Evolutionary conservation across 2,113 vertebrate species (phyloP), one percentile per base, ranked within the genome.

Genomic region (Apus apus): DNA sequence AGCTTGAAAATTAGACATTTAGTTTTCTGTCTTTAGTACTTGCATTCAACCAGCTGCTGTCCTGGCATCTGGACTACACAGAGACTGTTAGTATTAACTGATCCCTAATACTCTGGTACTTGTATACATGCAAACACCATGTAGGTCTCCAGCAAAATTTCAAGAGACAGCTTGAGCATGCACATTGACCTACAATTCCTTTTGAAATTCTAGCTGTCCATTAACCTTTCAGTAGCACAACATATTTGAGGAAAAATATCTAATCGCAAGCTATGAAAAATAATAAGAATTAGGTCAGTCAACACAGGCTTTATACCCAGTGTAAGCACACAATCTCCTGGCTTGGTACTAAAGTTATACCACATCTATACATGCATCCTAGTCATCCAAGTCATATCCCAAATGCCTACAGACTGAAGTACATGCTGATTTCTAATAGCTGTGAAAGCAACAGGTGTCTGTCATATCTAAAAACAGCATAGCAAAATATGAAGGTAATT

Each of bases 401-500:
- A 80, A 90, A 82, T 5, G 0, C 25, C 12, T n/a, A 22, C 32
- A 68, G 54, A 60, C 48, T 40, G 1, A 85, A 46, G 19, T 5
- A 9, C 6, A 62, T 9, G 16, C 36, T 40, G 5, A 30, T 67
- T 43, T 65, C 32, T 19, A 40, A 38, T 2, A 74, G 21, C 46
- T n/a, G 13, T 54, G 38, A 66, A 68, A 77, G 26, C 34, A 79
- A 58, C 13, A 43, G 17, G 56, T 13, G 5, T 6, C 71, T 36
- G 22, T 36, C 25, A 36, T 11, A 26, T 26, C 3, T 20, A 73
- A 32, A 32, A 71, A 48, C 23, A 14, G 1, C 0, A 0, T 2
- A 58, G 4, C 15, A 67, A 71, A 27, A 56, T 26, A 65, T 8
- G 1, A 60, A 67, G 3, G 11, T 14, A 71, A 38, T 46, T 67